These are phyloP conservation scores for Tryphoninae sp. DNA, from an alignment of 2,888 invertebrate genomes.

Conservation along the genomic window DNA sequence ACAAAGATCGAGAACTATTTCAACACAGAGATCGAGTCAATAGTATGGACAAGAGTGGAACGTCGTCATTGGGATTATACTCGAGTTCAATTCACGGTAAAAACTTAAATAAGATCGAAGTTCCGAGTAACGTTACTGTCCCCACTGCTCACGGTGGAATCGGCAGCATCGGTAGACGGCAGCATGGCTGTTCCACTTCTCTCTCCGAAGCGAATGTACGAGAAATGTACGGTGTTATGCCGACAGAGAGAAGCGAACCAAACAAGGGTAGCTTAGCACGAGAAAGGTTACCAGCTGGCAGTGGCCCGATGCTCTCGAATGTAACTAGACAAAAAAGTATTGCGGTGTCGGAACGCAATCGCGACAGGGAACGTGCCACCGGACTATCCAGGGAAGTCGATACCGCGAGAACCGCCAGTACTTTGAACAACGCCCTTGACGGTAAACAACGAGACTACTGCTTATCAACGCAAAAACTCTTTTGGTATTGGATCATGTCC, in stretches of 20 bases:
- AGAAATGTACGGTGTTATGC: constrained; percentile 74
- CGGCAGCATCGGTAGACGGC: constrained; percentile 75
- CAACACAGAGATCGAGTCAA: constrained; percentile 78
- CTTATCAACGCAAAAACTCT: too few species aligned
- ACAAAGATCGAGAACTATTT: constrained; percentile 71
- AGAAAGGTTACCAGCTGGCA: constrained; percentile 68
- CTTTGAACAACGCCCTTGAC: constrained; percentile 64
- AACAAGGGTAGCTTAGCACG: constrained; percentile 77
- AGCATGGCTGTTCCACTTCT: constrained; percentile 77
- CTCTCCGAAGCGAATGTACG: constrained; percentile 78
- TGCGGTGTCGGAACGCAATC: constrained; percentile 82
- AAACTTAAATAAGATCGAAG: constrained; percentile 72
- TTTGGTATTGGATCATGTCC: too few species aligned
- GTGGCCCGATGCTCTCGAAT: constrained; percentile 69
- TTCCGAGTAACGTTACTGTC: constrained; percentile 61
- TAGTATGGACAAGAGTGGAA: constrained; percentile 77
- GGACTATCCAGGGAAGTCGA: constrained; percentile 61
- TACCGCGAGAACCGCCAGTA: constrained; percentile 77
- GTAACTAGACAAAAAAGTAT: constrained; percentile 82
- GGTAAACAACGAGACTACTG: constrained; percentile 40
- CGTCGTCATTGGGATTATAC: constrained; percentile 73
- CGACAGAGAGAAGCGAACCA: constrained; percentile 75
- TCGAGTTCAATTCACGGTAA: constrained; percentile 73
- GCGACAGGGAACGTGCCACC: constrained; percentile 73
- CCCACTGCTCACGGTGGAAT: constrained; percentile 71